A percentile compares a stretch with the other conserved stretches of the same genome.
These are phyloP conservation scores for Cinara cedri DNA, from an alignment of 2,888 invertebrate genomes.

Conservation along the genomic window DNA sequence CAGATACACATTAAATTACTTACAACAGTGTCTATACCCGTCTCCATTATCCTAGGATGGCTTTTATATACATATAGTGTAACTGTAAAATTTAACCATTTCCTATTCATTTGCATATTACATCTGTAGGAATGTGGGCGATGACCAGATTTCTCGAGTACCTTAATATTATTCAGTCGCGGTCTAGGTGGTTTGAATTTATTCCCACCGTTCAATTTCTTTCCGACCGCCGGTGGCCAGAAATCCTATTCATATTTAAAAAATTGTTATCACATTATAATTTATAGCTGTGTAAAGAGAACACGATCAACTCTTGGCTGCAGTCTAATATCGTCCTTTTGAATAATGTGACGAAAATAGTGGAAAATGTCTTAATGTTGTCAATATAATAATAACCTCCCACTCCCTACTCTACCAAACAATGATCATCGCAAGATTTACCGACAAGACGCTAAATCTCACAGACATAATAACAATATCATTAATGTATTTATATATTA, in stretches of 20 bases:
- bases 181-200: too few species aligned
- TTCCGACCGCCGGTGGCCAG: not conserved
- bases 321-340: not conserved
- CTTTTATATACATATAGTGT: too few species aligned
- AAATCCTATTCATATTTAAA: slow-evolving; percentile 57
- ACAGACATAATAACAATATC: slow-evolving; percentile 5
- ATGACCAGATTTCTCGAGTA: too few species aligned
- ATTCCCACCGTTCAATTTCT: not conserved
- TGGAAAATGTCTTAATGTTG: slow-evolving; percentile 53
- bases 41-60: too few species aligned
- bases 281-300: not conserved
- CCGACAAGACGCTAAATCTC: slow-evolving; percentile 8
- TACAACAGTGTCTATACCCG: too few species aligned
- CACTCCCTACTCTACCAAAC: not conserved
- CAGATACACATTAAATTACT: too few species aligned
- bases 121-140: too few species aligned
- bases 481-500: not conserved
- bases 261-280: slow-evolving; percentile 30
- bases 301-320: not conserved
- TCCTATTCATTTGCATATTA: too few species aligned
- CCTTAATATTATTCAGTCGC: too few species aligned
- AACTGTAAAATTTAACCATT: too few species aligned
- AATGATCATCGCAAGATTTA: not conserved
- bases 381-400: slow-evolving; percentile 11
- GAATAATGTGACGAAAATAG: slow-evolving; percentile 44